Evolutionary conservation across 2,797 vertebrate genomes (phyloP), one percentile per base, ranked within the genome.

Genomic region (Cossypha polioptera): DNA sequence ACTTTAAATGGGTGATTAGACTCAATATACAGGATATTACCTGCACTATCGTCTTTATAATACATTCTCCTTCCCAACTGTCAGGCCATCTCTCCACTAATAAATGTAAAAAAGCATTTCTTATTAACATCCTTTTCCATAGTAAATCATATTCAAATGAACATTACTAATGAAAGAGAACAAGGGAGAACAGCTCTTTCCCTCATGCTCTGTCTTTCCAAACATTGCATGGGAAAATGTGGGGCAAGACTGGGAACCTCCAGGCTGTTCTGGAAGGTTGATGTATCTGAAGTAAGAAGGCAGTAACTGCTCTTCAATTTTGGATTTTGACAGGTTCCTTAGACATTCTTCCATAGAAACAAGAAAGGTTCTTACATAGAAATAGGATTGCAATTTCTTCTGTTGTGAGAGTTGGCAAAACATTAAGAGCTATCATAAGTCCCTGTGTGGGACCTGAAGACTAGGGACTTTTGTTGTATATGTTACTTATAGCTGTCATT

Each of bases 1-100:
- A 97, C 97, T 98, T 95, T 97, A 98, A 98, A 98, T 98, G 98
- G 97, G 96, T 98, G 97, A 98, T 98, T 98, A 98, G 97, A 97
- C 95, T 98, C 97, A 97, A 97, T 98, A 97, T 97, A 96, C 97
- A 98, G 97, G 98, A 97, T 98, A 98, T 98, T 98, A 98, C 97
- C 95, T 98, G 96, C 96, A 96, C 58, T 88, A 96, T 97, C 94
- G 95, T 97, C 97, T 97, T 96, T 90, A 96, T 98, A 97, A 98
- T 98, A 96, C 95, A 97, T 97, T 97, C 96, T 97, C 91, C 84
- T 95, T 96, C 76, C 45, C 92, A 97, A 95, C 97, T 98, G 95
- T 97, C 97, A 97, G 95, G 38, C 62, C 21, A 92, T 97, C 92
- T 96, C 93, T 94, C 54, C 92, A 95, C 96, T 98, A 97, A 97